A percentile compares a stretch with the other conserved stretches of the same genome.
Conservation (phyloP, 1,140 invertebrate species). For the Monomorium pharaonis region DNA sequence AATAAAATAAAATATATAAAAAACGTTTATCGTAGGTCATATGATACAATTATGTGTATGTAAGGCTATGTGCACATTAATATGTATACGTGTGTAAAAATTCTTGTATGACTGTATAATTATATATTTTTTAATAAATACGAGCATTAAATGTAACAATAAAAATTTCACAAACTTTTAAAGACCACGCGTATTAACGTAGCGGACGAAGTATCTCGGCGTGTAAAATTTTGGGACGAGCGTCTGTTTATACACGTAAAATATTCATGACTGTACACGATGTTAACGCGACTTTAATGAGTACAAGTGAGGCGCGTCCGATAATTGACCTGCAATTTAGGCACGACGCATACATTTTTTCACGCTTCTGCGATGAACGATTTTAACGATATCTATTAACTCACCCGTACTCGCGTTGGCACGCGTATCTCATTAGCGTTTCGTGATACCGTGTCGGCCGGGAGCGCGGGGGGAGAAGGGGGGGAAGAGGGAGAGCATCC, state of each 20-base stretch:
- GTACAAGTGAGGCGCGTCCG: not conserved
- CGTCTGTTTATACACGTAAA: not conserved
- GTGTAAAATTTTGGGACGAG: not conserved
- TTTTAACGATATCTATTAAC: constrained; percentile 45
- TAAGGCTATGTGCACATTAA: not conserved
- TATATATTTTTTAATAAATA: not conserved
- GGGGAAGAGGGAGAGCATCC: not conserved
- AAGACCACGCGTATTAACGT: not conserved
- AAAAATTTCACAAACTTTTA: not conserved
- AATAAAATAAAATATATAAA: too few relatives aligned
- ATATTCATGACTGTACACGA: not conserved
- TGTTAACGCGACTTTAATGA: constrained; percentile 30
- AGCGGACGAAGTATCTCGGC: not conserved
- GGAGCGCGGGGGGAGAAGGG: not conserved
- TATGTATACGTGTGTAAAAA: not conserved
- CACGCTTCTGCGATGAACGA: not conserved
- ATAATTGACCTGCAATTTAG: constrained; percentile 13
- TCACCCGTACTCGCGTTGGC: not conserved
- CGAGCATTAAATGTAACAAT: not conserved
- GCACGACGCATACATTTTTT: not conserved
- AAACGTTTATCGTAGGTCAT: not conserved
- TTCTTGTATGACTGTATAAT: not conserved
- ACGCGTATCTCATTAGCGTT: constrained; percentile 41
- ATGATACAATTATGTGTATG: not conserved
- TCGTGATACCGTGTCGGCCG: not conserved